phyloP scores from a whole-genome alignment of 2,797 vertebrate genomes.

The Gymnoscopelus braueri region DNA sequence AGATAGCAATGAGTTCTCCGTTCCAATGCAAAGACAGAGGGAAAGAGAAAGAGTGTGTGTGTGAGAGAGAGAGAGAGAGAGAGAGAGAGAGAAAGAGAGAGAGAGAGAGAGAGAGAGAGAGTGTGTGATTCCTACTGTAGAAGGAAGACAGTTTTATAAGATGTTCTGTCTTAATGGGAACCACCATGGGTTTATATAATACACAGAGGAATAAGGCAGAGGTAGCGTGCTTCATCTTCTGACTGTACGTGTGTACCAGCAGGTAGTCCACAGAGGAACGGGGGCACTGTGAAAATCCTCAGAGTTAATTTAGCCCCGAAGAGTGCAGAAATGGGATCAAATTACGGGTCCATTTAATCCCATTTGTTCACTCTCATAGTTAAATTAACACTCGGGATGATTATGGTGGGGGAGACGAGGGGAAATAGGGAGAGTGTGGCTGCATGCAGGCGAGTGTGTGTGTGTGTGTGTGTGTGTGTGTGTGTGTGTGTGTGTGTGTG shows the following conservation, averaged over 20 bases:
- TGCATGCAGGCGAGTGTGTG: no score
- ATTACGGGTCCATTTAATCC: no score
- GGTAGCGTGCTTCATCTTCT: slow-evolving; percentile 59
- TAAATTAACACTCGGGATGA: no score
- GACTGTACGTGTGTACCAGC: slow-evolving; percentile 49
- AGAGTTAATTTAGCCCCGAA: no score
- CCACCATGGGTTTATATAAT: slow-evolving; percentile 66
- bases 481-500: background rate
- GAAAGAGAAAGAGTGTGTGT: no score
- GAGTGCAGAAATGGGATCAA: background rate
- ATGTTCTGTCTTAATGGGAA: slow-evolving; percentile 48
- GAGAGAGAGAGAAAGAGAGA: no score
- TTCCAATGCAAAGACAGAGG: no score
- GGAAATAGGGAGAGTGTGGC: background rate
- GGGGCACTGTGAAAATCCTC: slow-evolving; percentile 40
- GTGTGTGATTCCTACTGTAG: slow-evolving; percentile 34
- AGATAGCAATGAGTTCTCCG: no score
- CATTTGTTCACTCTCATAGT: no score
- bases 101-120: no score
- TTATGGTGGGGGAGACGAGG: background rate
- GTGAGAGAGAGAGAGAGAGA: no score
- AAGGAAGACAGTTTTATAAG: slow-evolving; percentile 24
- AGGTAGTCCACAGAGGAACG: slow-evolving; percentile 39
- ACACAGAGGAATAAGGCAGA: slow-evolving; percentile 59
- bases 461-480: no score